Evolutionary conservation across 2,113 vertebrate genomes (phyloP).

Genomic region (Callocephalon fimbriatum): DNA sequence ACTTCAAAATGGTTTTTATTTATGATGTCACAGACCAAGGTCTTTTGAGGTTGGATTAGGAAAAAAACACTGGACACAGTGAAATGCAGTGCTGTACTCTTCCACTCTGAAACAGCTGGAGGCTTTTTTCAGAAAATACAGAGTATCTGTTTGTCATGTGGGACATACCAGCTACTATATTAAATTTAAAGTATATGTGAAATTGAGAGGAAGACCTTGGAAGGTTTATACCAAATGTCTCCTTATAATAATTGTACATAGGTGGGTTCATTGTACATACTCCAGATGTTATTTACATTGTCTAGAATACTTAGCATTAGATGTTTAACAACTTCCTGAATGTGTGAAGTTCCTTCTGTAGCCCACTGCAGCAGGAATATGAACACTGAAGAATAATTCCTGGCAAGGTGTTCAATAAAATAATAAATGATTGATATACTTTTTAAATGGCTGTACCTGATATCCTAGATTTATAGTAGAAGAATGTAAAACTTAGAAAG

Average conservation of each 20-base stretch:
- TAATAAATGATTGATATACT: background rate
- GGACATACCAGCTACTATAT: background rate
- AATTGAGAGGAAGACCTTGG: background rate
- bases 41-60: background rate
- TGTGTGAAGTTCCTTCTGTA: background rate
- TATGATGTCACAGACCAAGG: slow-evolving; percentile 1
- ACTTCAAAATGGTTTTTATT: background rate
- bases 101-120: background rate
- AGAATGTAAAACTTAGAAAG: background rate
- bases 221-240: background rate
- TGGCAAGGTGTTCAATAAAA: background rate
- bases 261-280: background rate
- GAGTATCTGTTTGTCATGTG: background rate
- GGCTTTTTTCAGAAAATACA: background rate
- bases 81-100: background rate
- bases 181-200: background rate
- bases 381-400: background rate
- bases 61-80: background rate
- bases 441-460: background rate
- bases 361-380: background rate
- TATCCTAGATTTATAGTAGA: background rate
- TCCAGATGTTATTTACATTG: background rate
- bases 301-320: background rate
- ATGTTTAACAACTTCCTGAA: background rate
- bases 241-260: background rate